phyloP scores from a whole-genome alignment of 2,888 invertebrate species.

The Leucoma salicis region DNA sequence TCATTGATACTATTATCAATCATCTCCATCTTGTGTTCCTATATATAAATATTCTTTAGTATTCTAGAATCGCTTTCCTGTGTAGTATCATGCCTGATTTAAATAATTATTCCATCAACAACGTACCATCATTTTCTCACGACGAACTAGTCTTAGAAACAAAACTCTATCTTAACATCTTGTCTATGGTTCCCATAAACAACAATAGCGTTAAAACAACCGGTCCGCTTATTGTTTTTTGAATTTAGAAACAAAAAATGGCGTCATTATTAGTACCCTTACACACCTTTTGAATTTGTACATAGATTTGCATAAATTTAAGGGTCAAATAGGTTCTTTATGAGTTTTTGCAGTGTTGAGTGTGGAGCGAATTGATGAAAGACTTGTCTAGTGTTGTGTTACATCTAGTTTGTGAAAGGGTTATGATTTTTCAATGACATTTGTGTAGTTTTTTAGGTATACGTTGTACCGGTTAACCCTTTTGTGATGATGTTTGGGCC shows the following conservation, averaged over 20 bases:
- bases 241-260: constrained; percentile 35
- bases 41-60: no score
- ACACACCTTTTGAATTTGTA: constrained; percentile 28
- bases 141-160: constrained; percentile 30
- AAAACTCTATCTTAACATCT: constrained; percentile 32
- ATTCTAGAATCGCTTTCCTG: no score
- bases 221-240: constrained; percentile 36
- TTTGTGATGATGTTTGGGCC: constrained; percentile 4
- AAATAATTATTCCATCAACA: constrained; percentile 34
- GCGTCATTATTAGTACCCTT: constrained; percentile 37
- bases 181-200: constrained; percentile 35
- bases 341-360: constrained; percentile 31
- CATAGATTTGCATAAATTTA: constrained; percentile 35
- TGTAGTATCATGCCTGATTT: constrained; percentile 14
- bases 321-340: constrained; percentile 33
- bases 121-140: constrained; percentile 34
- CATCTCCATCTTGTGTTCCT: no score
- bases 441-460: constrained; percentile 23
- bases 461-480: constrained; percentile 2
- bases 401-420: constrained; percentile 35
- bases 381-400: constrained; percentile 31
- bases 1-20: no score
- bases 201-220: constrained; percentile 32
- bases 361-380: constrained; percentile 33
- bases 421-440: constrained; percentile 28